Evolutionary conservation across 2,797 vertebrate species (phyloP).

Genomic region (Platyrinchus mystaceus): DNA sequence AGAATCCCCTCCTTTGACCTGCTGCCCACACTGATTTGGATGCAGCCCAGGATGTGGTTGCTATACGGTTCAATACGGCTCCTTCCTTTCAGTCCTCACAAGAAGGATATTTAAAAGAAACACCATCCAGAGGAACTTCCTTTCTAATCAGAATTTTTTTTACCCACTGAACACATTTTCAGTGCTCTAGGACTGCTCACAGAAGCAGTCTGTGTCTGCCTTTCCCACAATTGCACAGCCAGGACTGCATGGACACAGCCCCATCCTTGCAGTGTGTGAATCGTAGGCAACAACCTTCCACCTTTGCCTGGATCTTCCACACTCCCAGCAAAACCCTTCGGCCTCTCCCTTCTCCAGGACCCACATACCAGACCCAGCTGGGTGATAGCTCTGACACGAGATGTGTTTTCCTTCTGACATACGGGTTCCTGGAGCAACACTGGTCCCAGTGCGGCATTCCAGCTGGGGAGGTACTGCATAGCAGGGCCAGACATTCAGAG

Average conservation of each 20-base stretch:
- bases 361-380: background rate
- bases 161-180: background rate
- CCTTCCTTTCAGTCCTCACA: background rate
- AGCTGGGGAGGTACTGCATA: background rate
- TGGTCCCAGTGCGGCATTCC: fast-evolving
- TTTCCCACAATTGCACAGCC: background rate
- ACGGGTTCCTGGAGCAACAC: background rate
- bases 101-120: background rate
- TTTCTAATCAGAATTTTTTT: background rate
- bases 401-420: background rate
- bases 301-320: background rate
- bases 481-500: background rate
- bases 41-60: background rate
- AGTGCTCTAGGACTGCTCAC: background rate
- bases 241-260: fast-evolving
- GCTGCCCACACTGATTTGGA: background rate
- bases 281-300: background rate
- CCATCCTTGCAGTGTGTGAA: fast-evolving
- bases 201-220: background rate
- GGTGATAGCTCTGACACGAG: background rate
- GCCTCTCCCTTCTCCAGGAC: background rate
- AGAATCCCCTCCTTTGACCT: background rate
- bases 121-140: background rate
- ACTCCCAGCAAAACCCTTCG: background rate
- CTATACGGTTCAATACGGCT: fast-evolving